phyloP scores from a whole-genome alignment of 2,113 vertebrate species.

The Scatophagus argus region DNA sequence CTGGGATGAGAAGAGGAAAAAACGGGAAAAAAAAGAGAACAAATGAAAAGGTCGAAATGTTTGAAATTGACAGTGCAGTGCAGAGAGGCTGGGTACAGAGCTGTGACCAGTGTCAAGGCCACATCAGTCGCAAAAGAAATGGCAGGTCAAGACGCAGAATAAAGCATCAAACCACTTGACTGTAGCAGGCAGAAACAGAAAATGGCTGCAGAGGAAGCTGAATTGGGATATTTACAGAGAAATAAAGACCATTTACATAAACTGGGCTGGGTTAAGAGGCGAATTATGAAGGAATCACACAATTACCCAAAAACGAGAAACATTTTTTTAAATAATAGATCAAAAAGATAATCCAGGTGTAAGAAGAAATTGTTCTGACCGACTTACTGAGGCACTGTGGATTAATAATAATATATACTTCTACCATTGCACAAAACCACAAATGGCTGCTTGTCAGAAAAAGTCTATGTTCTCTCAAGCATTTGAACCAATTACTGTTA shows the following conservation, averaged over 20 bases:
- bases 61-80: slow-evolving; percentile 62
- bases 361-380: too few relatives aligned
- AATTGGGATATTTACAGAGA: neutral
- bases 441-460: neutral
- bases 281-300: slow-evolving; percentile 1
- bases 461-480: neutral
- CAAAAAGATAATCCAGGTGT: too few relatives aligned
- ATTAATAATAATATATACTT: neutral
- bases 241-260: slow-evolving; percentile 27
- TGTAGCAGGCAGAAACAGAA: slow-evolving; percentile 41
- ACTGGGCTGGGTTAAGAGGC: neutral
- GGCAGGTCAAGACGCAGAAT: slow-evolving; percentile 54
- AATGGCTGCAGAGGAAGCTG: slow-evolving; percentile 19
- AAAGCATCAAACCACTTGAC: slow-evolving; percentile 67
- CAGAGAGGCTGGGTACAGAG: slow-evolving; percentile 48
- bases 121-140: slow-evolving; percentile 58
- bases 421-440: neutral
- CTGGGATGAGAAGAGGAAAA: slow-evolving; percentile 20
- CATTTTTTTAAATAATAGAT: too few relatives aligned
- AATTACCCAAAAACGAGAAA: neutral
- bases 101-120: slow-evolving; percentile 71
- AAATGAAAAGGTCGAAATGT: slow-evolving; percentile 50
- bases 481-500: neutral
- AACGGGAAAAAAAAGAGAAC: slow-evolving; percentile 23
- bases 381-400: neutral